Evolutionary conservation across 2,113 vertebrate species (phyloP).

Genomic region (Rhea pennata): DNA sequence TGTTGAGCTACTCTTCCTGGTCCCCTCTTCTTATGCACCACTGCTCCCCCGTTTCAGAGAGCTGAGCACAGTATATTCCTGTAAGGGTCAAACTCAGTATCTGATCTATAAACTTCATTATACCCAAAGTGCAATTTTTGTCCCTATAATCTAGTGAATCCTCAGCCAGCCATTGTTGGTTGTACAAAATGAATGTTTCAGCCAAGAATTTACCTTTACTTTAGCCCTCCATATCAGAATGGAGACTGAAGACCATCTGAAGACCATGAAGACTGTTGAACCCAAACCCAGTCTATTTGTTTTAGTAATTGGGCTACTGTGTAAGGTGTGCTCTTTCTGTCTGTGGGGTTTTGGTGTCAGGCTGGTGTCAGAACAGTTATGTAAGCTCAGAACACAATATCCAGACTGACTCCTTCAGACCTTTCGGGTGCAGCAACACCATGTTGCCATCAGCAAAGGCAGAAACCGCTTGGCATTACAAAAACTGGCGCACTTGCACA

Average conservation of each 20-base stretch:
- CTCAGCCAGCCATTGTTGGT: background rate
- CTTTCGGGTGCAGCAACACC: background rate
- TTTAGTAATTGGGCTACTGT: background rate
- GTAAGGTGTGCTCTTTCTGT: background rate
- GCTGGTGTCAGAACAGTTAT: background rate
- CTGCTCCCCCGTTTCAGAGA: background rate
- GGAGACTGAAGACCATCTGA: background rate
- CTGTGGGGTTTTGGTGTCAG: background rate
- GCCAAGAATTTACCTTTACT: background rate
- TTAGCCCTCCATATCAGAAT: background rate
- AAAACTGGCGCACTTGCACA: background rate
- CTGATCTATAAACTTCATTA: fast-evolving
- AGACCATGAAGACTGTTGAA: background rate
- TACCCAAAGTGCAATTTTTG: background rate
- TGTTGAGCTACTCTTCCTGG: background rate
- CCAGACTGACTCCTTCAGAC: background rate
- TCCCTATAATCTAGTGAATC: background rate
- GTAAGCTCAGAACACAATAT: background rate
- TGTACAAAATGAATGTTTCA: background rate
- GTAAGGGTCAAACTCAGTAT: background rate
- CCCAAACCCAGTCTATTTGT: background rate
- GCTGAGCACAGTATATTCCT: background rate
- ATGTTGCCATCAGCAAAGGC: background rate
- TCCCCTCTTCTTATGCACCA: background rate
- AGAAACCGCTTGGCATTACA: background rate